Conservation (phyloP, 2,113 vertebrate species). For the Indri indri region DNA sequence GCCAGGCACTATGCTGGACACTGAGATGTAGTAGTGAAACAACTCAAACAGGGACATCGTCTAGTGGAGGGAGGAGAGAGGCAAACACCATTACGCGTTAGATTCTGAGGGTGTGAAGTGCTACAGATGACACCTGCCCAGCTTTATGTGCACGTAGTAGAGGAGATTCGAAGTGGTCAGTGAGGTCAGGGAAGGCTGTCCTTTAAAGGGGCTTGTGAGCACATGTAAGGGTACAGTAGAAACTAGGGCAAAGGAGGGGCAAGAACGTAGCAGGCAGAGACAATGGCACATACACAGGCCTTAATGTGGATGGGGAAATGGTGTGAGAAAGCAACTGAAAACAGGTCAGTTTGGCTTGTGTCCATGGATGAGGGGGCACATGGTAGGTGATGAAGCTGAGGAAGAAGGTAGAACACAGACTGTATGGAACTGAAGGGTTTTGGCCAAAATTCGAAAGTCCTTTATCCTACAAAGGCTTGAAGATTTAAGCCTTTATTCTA, state of each 20-base stretch:
- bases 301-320: background rate
- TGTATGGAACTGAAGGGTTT: background rate
- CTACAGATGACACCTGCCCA: background rate
- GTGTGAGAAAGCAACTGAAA: background rate
- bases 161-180: background rate
- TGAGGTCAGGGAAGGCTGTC: background rate
- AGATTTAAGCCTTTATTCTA: background rate
- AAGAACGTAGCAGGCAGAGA: background rate
- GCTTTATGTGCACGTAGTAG: background rate
- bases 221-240: rapidly evolving
- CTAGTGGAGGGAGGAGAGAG: background rate
- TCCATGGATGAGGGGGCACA: background rate
- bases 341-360: background rate
- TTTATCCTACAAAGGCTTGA: background rate
- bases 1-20: background rate
- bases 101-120: background rate
- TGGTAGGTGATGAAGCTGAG: background rate
- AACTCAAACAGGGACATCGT: background rate
- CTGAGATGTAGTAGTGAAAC: rapidly evolving
- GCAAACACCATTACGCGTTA: background rate
- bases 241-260: background rate
- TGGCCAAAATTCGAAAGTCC: background rate
- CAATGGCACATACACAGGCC: background rate
- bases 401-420: background rate
- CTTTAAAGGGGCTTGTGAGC: background rate